phyloP scores from a whole-genome alignment of 2,113 vertebrate genomes.

The Rattus rattus region DNA sequence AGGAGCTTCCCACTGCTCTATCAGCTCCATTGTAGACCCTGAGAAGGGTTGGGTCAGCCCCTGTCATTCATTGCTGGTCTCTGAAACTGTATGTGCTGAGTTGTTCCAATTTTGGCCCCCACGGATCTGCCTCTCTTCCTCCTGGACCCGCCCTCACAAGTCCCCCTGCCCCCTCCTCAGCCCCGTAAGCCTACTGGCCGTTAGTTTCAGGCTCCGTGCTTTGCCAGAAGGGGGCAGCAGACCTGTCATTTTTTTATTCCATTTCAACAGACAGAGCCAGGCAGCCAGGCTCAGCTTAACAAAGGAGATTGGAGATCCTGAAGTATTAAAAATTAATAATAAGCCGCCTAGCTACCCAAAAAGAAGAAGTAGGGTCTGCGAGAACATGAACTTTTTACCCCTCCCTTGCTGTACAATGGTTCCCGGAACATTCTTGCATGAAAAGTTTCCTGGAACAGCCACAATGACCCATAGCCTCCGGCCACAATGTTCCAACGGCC shows the following conservation, averaged over 20 bases:
- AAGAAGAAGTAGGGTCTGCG: no score
- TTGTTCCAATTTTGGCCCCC: background rate
- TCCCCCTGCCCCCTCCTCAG: background rate
- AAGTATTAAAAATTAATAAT: no score
- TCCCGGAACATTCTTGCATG: no score
- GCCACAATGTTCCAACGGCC: no score
- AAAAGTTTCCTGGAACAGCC: no score
- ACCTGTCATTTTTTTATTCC: accelerated
- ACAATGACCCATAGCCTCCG: no score
- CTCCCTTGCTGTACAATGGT: no score
- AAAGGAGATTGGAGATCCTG: background rate
- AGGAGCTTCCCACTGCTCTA: background rate
- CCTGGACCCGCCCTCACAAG: background rate
- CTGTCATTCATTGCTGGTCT: accelerated
- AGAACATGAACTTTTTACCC: no score
- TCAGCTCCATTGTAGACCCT: background rate
- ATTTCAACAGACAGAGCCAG: background rate
- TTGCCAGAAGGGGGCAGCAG: no score
- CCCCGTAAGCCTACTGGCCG: accelerated
- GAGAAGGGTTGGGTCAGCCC: background rate
- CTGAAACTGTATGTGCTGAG: accelerated
- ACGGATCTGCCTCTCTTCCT: background rate
- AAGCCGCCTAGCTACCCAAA: no score
- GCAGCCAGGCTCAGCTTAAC: background rate
- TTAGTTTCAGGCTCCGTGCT: background rate